phyloP scores from a whole-genome alignment of 2,888 invertebrate species.

The Xanthia icteritia region DNA sequence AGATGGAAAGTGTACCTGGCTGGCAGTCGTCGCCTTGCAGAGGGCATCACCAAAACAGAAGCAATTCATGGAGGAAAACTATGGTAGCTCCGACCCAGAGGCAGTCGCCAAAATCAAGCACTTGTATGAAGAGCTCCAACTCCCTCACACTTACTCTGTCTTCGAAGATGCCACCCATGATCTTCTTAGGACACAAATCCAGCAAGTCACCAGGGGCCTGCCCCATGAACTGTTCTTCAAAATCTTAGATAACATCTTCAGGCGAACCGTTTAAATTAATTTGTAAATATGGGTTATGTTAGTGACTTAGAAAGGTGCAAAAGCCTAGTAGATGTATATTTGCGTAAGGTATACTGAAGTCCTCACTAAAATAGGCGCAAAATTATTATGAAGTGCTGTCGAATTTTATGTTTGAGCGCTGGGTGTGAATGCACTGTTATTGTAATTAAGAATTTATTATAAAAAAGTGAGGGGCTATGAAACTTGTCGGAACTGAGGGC shows the following conservation, averaged over 20 bases:
- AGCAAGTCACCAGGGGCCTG: constrained; percentile 95
- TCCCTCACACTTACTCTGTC: constrained; percentile 94
- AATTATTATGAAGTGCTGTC: constrained; percentile 43
- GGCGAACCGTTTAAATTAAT: constrained; percentile 90
- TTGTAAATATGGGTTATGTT: constrained; percentile 45
- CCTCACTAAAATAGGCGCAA: constrained; percentile 50
- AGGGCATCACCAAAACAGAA: constrained; percentile 93
- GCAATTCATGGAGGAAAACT: constrained; percentile 94
- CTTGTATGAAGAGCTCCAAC: constrained; percentile 94
- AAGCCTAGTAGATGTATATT: constrained; percentile 62
- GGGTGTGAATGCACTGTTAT: constrained; percentile 50
- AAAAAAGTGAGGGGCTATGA: constrained; percentile 7
- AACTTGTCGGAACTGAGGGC: constrained; percentile 18
- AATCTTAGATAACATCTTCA: constrained; percentile 95
- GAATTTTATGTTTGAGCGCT: constrained; percentile 50
- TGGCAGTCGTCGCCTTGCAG: constrained; percentile 96
- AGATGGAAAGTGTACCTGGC: constrained; percentile 99
- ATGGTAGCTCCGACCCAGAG: constrained; percentile 92
- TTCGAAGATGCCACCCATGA: constrained; percentile 96
- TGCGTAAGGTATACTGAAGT: constrained; percentile 51
- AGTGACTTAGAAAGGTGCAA: constrained; percentile 57
- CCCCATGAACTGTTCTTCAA: constrained; percentile 96
- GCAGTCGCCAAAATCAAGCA: constrained; percentile 93
- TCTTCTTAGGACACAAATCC: constrained; percentile 95
- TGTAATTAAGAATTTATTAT: constrained; percentile 37